Evolutionary conservation across 2,113 vertebrate species (phyloP).

Genomic region (Mionectes macconnelli): DNA sequence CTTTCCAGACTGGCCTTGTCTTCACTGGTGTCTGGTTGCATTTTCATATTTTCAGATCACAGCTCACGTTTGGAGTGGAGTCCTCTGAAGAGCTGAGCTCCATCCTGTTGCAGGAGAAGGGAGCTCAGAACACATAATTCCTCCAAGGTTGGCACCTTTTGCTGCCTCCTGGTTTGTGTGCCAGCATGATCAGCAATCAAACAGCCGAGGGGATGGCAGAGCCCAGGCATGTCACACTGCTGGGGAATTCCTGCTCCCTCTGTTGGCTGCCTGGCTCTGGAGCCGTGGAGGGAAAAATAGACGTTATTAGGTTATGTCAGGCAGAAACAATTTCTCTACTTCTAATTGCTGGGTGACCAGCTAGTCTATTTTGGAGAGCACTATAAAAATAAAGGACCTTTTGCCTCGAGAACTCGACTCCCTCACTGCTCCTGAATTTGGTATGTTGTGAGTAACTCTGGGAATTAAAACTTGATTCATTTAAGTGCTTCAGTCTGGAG

Average conservation of each 20-base stretch:
- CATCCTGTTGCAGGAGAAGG: neutral
- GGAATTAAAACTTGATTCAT: neutral
- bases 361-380: neutral
- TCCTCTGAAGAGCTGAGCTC: neutral
- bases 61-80: accelerated
- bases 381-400: neutral
- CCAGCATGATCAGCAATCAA: neutral
- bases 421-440: neutral
- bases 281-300: neutral
- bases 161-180: neutral
- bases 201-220: neutral
- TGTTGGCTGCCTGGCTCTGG: conserved; percentile 38
- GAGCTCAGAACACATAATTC: neutral
- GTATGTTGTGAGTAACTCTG: neutral
- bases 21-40: neutral
- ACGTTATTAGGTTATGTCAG: neutral
- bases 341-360: neutral
- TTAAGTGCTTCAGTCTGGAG: accelerated
- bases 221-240: neutral
- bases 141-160: neutral
- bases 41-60: neutral
- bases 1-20: neutral
- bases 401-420: neutral
- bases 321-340: neutral
- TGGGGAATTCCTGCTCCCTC: conserved; percentile 44